These are phyloP conservation scores for Glossosoma conforme DNA, from an alignment of 1,140 invertebrate genomes.

Conservation along the genomic window DNA sequence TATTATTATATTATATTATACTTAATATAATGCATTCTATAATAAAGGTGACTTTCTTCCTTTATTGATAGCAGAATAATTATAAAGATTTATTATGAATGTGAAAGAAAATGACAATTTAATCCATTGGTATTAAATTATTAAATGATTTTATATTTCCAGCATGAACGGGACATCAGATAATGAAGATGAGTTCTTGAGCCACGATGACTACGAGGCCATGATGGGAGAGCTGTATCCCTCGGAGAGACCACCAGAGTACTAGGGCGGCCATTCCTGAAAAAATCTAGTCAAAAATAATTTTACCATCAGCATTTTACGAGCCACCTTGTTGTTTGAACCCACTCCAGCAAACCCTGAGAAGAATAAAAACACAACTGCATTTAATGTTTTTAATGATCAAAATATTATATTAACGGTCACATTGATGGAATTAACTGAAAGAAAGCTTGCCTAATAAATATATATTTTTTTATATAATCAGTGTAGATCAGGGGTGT, in stretches of 20 bases:
- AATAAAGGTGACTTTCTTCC: too few relatives aligned
- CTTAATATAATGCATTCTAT: too few relatives aligned
- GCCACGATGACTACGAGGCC: slow-evolving; percentile 45
- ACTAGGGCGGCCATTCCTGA: slow-evolving; percentile 17
- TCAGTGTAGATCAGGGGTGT: too few relatives aligned
- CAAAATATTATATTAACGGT: too few relatives aligned
- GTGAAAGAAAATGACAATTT: not conserved
- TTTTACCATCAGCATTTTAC: slow-evolving; percentile 21
- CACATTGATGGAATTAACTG: too few relatives aligned
- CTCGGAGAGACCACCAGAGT: slow-evolving; percentile 25
- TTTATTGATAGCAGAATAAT: too few relatives aligned
- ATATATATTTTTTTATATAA: too few relatives aligned
- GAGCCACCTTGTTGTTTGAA: slow-evolving; percentile 11
- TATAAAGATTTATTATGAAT: slow-evolving; percentile 1
- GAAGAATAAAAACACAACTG: too few relatives aligned
- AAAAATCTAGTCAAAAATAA: slow-evolving; percentile 28
- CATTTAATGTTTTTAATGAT: too few relatives aligned
- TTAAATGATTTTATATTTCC: slow-evolving; percentile 27
- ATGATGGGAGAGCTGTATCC: slow-evolving; percentile 45
- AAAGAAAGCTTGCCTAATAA: too few relatives aligned
- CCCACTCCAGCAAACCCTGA: too few relatives aligned
- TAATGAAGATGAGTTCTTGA: slow-evolving; percentile 42
- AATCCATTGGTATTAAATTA: not conserved
- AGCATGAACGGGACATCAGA: slow-evolving; percentile 38
- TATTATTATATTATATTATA: too few relatives aligned